Conservation (phyloP, 2,113 vertebrate genomes). For the Halichoerus grypus region DNA sequence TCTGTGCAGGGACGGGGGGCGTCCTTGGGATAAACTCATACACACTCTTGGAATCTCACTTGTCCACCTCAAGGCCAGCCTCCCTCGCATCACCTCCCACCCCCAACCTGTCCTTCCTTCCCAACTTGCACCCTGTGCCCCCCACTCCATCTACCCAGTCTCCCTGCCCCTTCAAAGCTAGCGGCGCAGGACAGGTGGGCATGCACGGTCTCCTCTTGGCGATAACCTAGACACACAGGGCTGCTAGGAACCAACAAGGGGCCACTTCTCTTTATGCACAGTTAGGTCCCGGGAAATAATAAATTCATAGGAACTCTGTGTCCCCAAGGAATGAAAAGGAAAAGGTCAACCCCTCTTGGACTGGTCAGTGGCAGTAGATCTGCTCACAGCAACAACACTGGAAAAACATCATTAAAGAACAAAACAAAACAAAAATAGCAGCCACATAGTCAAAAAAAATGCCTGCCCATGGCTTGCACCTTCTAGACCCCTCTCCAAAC, state of each 20-base stretch:
- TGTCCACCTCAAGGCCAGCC: fast-evolving
- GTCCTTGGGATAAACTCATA: not conserved
- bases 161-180: not conserved
- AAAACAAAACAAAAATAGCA: fast-evolving
- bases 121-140: not conserved
- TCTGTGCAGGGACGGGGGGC: fast-evolving
- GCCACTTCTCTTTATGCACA: fast-evolving
- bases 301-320: fast-evolving
- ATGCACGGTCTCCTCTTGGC: fast-evolving
- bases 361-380: fast-evolving
- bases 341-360: fast-evolving
- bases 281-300: fast-evolving
- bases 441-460: conserved; percentile 59
- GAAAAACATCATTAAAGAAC: not conserved
- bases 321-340: not conserved
- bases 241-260: fast-evolving
- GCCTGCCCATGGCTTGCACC: conserved; percentile 64
- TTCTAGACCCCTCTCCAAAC: conserved; percentile 75
- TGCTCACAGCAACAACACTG: too few relatives aligned
- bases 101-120: fast-evolving
- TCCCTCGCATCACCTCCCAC: fast-evolving
- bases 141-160: fast-evolving
- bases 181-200: fast-evolving
- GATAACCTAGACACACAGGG: not conserved
- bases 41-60: fast-evolving